Base-by-base conservation (phyloP, 2,888 invertebrate genomes). In the Asteroscopus sphinx region DNA sequence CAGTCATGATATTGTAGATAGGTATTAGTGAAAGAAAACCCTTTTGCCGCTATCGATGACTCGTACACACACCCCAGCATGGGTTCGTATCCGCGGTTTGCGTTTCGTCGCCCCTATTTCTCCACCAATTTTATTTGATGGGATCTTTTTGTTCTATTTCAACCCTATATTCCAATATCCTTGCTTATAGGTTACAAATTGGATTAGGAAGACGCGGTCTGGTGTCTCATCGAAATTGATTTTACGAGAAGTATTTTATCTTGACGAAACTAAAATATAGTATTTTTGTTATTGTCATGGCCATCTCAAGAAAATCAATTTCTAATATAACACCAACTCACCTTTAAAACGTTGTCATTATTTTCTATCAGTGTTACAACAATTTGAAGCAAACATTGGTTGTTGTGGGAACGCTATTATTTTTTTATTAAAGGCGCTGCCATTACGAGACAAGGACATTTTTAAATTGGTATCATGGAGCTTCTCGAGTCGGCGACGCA, bases 101-200 rank as follows among this genome's bases (percentile, higher is more conserved):
- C 63, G 63, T 75, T 73, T 73, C 71, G 56, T 63, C 73, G 53
- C 70, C 69, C 71, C 73, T 68, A 75, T 83, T 81, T 79, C 77
- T 73, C 62, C 59, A 63, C 71, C 69, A 75, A 85, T 85, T 85
- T 81, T 70, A 71, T 78, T 81, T 80, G 80, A 82, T 78, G 66
- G 74, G 78, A 78, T 81, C 77, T 81, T 82, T 82, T 80, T 82
- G 74, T 80, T 80, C 74, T 76, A 69, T 73, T 76, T 73, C 73
- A 75, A 77, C 76, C 79, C 77, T 79, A 79, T 82, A 79, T 81
- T 79, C 81, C 80, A 82, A 85, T 83, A 84, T 81, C 81, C 76
- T 82, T 77, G 78, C 78, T 81, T 83, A 85, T 84, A 81, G 79
- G 83, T 81, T 80, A 80, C 79, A 86, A 87, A 88, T 87, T 87